These are phyloP conservation scores for Bombus huntii DNA, from an alignment of 1,140 invertebrate species.

Conservation along the genomic window DNA sequence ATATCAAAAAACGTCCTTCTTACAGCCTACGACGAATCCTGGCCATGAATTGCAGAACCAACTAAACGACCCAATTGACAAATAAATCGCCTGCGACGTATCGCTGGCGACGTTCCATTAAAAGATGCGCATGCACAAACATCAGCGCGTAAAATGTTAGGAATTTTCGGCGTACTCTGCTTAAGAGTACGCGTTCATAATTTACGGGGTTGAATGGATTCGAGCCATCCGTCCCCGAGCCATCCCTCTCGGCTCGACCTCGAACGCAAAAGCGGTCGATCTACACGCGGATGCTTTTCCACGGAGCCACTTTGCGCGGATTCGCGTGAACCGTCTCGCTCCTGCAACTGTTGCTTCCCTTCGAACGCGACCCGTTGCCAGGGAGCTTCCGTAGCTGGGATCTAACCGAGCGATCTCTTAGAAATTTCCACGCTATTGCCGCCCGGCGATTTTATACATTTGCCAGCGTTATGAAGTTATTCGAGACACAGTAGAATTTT, in stretches of 20 bases:
- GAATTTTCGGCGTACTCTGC: not conserved
- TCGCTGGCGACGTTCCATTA: not conserved
- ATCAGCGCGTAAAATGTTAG: not conserved
- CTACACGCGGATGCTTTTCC: slow-evolving; percentile 15
- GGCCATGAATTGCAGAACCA: not conserved
- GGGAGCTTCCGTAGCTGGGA: not conserved
- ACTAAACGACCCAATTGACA: not conserved
- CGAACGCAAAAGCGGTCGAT: not conserved
- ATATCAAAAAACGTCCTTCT: no score
- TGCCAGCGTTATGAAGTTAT: not conserved
- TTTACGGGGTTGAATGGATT: slow-evolving; percentile 24
- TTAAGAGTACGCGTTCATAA: slow-evolving; percentile 16
- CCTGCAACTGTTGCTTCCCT: slow-evolving; percentile 40
- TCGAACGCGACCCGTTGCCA: not conserved
- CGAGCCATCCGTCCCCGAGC: slow-evolving; percentile 1
- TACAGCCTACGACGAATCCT: not conserved
- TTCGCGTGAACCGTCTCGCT: not conserved
- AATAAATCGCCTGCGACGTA: not conserved
- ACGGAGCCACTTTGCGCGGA: not conserved
- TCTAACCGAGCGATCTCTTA: not conserved
- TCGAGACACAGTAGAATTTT: not conserved
- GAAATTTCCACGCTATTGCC: not conserved
- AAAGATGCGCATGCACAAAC: not conserved
- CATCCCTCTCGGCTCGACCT: not conserved
- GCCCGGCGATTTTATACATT: not conserved